Conservation (phyloP, 2,888 invertebrate species). For the Hyposoter didymator region DNA sequence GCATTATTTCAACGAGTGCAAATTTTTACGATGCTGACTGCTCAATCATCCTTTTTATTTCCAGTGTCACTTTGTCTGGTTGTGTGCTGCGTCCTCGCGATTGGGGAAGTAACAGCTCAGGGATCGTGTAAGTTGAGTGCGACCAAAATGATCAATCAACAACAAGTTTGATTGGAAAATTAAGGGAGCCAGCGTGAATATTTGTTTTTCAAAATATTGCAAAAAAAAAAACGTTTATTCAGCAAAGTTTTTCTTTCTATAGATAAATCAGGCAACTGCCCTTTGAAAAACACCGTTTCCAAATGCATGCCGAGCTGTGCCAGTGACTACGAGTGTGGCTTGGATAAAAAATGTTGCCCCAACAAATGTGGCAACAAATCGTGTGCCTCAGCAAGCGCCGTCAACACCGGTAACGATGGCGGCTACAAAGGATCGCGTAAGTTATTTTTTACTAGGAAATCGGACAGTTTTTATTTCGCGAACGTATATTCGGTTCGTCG, state of each 20-base stretch:
- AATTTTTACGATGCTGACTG: neutral
- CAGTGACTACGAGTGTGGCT: conserved; percentile 88
- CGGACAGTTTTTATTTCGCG: neutral
- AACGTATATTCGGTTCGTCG: neutral
- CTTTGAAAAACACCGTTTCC: conserved; percentile 87
- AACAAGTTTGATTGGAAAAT: neutral
- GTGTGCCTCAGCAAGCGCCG: conserved; percentile 85
- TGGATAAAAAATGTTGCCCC: conserved; percentile 89
- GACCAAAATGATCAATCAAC: neutral
- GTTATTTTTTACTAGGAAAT: neutral
- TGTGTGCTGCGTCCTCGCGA: conserved; percentile 42
- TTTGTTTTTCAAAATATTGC: neutral
- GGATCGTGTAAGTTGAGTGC: conserved; percentile 35
- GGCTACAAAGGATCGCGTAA: conserved; percentile 83
- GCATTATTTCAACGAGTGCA: neutral
- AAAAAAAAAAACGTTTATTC: neutral
- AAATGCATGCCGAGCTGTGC: conserved; percentile 89
- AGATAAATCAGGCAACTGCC: conserved; percentile 86
- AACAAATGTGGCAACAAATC: conserved; percentile 90
- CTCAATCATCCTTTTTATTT: conserved; percentile 18
- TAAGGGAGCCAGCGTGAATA: neutral
- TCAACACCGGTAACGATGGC: conserved; percentile 75
- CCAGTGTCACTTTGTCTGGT: conserved; percentile 58
- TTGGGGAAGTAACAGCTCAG: conserved; percentile 52
- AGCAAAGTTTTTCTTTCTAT: neutral